phyloP scores from a whole-genome alignment of 2,113 vertebrate species.

The Catharus fuscescens region DNA sequence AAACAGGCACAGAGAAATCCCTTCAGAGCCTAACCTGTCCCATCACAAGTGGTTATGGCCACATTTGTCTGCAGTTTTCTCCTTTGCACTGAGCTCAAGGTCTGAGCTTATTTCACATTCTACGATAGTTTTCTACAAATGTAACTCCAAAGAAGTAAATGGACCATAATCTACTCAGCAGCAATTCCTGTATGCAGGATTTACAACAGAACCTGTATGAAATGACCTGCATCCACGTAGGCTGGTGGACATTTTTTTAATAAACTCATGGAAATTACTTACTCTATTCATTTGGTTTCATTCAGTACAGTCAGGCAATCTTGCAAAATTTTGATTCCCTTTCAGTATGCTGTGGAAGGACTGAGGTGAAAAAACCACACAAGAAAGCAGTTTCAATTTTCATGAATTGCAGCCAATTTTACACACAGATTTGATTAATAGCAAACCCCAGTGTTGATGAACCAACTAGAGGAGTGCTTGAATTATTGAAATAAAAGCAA shows the following conservation, averaged over 20 bases:
- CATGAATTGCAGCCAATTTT: constrained; percentile 17
- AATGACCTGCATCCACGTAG: not conserved
- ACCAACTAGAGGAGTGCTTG: not conserved
- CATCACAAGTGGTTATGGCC: not conserved
- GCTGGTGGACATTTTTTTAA: not conserved
- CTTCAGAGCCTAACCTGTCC: not conserved
- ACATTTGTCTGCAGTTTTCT: not conserved
- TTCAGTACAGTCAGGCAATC: not conserved
- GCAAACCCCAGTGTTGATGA: constrained; percentile 2
- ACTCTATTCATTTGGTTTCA: not conserved
- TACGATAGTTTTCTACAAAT: not conserved
- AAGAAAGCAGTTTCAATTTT: constrained; percentile 36
- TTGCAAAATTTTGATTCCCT: constrained; percentile 21
- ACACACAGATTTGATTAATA: constrained; percentile 9
- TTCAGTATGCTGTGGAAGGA: not conserved
- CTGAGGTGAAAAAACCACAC: not conserved
- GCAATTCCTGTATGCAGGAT: not conserved
- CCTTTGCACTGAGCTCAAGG: not conserved
- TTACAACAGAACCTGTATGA: not conserved
- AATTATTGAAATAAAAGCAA: constrained; percentile 40
- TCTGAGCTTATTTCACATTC: not conserved
- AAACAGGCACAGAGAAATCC: not conserved
- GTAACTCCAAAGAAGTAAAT: not conserved
- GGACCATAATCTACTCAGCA: not conserved
- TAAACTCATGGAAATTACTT: not conserved